Evolutionary conservation across 2,113 vertebrate genomes (phyloP).

Genomic region (Trogon melanurus): DNA sequence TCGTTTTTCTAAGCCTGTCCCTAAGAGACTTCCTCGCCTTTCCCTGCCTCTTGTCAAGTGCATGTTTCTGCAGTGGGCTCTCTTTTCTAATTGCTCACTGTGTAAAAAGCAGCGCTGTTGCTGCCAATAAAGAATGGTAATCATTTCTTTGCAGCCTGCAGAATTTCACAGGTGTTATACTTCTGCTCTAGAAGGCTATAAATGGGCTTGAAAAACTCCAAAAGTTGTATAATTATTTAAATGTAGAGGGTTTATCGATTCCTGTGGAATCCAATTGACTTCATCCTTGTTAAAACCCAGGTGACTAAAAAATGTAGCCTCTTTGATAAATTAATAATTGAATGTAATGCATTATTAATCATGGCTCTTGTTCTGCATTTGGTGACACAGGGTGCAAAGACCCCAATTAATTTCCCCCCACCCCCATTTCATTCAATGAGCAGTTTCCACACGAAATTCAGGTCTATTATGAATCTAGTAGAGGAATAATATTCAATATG

Average conservation of each 20-base stretch:
- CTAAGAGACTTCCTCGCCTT: background rate
- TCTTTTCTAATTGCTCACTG: background rate
- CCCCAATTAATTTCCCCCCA: background rate
- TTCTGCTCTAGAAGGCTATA: background rate
- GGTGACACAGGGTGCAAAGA: background rate
- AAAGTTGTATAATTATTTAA: slow-evolving; percentile 22
- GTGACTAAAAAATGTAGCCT: slow-evolving; percentile 18
- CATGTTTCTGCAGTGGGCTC: background rate
- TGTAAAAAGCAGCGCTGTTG: background rate
- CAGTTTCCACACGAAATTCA: background rate
- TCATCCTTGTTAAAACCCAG: background rate
- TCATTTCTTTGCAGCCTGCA: background rate
- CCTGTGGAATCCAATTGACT: background rate
- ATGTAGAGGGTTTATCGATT: background rate
- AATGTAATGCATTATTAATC: slow-evolving; percentile 30
- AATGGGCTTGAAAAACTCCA: background rate
- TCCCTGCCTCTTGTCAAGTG: background rate
- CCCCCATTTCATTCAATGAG: background rate
- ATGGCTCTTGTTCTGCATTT: background rate
- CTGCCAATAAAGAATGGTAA: background rate
- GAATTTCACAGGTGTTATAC: background rate
- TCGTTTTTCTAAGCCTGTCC: background rate
- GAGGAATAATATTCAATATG: background rate
- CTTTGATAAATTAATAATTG: slow-evolving; percentile 60
- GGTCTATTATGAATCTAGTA: background rate